phyloP scores from a whole-genome alignment of 2,797 vertebrate genomes.

The Cuniculus paca region DNA sequence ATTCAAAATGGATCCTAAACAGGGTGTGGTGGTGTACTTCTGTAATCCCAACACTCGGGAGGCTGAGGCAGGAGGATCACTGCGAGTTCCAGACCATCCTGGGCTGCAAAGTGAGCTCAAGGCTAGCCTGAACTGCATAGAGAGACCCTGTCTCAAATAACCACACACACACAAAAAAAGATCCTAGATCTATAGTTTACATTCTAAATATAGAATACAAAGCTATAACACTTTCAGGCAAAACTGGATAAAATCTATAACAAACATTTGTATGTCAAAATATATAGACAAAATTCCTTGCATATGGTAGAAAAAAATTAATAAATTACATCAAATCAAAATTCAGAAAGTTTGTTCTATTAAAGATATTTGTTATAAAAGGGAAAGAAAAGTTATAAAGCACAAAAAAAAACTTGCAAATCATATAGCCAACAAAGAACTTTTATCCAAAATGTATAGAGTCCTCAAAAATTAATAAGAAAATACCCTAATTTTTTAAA shows the following conservation, averaged over 20 bases:
- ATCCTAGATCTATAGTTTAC: background rate
- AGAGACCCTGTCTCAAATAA: no score
- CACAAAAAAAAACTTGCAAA: background rate
- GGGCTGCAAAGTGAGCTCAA: no score
- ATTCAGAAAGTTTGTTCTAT: background rate
- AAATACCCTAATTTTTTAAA: background rate
- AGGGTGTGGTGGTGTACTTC: no score
- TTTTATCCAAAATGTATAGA: background rate
- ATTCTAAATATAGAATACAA: background rate
- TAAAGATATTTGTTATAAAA: background rate
- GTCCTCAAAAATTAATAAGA: background rate
- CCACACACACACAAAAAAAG: no score
- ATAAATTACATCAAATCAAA: background rate
- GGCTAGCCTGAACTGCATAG: no score
- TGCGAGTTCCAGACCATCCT: no score
- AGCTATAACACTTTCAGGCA: background rate
- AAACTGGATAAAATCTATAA: constrained; percentile 16
- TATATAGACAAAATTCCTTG: background rate
- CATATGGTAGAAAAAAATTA: background rate
- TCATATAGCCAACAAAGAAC: background rate
- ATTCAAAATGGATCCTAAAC: constrained; percentile 39
- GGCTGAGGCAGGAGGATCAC: no score
- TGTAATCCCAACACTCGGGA: no score
- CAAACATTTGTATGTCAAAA: constrained; percentile 3
- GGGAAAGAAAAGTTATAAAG: background rate